Evolutionary conservation across 2,113 vertebrate species (phyloP).

Genomic region (Hystrix cristata): DNA sequence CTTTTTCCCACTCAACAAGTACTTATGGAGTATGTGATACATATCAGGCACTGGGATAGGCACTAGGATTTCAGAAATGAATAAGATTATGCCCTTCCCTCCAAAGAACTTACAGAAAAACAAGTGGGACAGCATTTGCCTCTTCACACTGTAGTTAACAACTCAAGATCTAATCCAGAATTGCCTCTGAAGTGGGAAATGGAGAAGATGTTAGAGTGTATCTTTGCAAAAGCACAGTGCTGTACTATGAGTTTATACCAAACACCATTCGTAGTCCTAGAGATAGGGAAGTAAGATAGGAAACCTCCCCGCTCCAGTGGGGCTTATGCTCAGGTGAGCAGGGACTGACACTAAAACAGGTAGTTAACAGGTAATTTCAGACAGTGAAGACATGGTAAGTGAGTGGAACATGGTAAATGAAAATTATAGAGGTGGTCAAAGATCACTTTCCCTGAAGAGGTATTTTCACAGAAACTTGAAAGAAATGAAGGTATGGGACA

Average conservation of each 20-base stretch:
- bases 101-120: not conserved
- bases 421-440: not conserved
- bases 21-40: not conserved
- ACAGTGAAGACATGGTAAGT: not conserved
- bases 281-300: not conserved
- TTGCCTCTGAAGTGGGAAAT: not conserved
- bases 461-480: not conserved
- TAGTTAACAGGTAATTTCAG: not conserved
- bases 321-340: not conserved
- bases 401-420: not conserved
- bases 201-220: not conserved
- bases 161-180: not conserved
- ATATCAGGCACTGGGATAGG: not conserved
- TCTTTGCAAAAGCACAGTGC: not conserved
- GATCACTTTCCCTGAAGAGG: not conserved
- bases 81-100: not conserved
- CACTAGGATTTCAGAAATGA: not conserved
- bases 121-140: not conserved
- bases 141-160: not conserved
- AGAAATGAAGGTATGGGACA: not conserved
- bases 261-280: not conserved
- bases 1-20: conserved; percentile 16
- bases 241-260: not conserved
- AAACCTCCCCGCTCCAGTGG: not conserved
- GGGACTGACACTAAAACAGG: not conserved